Evolutionary conservation across 2,888 invertebrate species (phyloP).

Genomic region (Ophraella communa): DNA sequence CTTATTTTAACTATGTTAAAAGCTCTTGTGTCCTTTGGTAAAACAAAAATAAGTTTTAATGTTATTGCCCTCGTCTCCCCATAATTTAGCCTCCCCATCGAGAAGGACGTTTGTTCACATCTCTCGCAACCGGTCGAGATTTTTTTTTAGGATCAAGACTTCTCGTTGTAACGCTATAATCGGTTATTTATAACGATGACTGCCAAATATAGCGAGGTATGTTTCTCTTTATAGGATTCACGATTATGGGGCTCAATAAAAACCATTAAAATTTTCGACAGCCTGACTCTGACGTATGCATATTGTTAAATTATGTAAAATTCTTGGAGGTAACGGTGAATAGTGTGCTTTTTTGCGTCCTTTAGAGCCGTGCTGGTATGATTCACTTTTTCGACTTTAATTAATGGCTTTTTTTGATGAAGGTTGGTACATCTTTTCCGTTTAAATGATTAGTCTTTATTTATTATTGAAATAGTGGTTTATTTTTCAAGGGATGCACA

Average conservation of each 20-base stretch:
- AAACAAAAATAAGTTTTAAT: too few species aligned
- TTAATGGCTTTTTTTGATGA: too few species aligned
- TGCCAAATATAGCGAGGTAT: conserved; percentile 23
- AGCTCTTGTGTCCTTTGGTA: too few species aligned
- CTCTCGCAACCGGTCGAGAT: conserved; percentile 28
- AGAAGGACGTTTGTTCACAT: conserved; percentile 35
- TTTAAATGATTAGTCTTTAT: too few species aligned
- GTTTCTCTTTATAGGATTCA: conserved; percentile 14
- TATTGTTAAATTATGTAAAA: conserved; percentile 7
- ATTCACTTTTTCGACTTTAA: background rate
- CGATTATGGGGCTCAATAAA: conserved; percentile 12
- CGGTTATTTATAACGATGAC: conserved; percentile 24
- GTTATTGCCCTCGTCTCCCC: conserved; percentile 6
- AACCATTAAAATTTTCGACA: conserved; percentile 2
- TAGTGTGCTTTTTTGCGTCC: background rate
- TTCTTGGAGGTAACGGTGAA: background rate
- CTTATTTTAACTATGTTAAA: too few species aligned
- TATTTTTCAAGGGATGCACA: too few species aligned
- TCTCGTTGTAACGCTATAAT: conserved; percentile 8
- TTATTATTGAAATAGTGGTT: too few species aligned
- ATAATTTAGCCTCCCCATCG: conserved; percentile 17
- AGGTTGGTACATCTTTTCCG: too few species aligned
- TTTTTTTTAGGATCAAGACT: conserved; percentile 27
- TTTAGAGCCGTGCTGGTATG: background rate
- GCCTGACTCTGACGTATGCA: background rate